A percentile compares a stretch with the other conserved stretches of the same genome.
Conservation (phyloP, 2,888 invertebrate genomes). For the Scaptodrosophila latifasciaeformis region DNA sequence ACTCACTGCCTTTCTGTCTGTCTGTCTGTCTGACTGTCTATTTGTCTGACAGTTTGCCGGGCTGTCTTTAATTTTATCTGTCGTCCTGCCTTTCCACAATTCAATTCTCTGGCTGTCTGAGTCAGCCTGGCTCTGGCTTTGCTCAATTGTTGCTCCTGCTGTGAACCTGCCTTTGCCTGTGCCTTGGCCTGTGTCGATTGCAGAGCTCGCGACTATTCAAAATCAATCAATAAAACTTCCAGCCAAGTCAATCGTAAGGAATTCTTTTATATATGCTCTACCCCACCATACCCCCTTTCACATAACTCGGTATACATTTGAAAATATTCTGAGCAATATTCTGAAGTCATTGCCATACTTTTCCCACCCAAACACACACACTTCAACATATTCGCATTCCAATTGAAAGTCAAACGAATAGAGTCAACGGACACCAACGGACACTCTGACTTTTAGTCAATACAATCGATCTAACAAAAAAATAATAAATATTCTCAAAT, state of each 20-base stretch:
- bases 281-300: not conserved
- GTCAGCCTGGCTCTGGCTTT: too few species aligned
- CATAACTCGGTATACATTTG: slow-evolving; percentile 25
- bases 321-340: slow-evolving; percentile 59
- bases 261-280: slow-evolving; percentile 25
- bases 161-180: too few species aligned
- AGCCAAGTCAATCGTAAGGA: slow-evolving; percentile 62
- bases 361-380: slow-evolving; percentile 63
- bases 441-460: slow-evolving; percentile 8
- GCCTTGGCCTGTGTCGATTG: too few species aligned
- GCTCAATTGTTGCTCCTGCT: too few species aligned
- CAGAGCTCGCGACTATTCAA: slow-evolving; percentile 49
- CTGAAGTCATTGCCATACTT: too few species aligned
- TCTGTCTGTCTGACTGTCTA: slow-evolving; percentile 43
- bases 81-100: slow-evolving; percentile 36
- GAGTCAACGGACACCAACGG: slow-evolving; percentile 2
- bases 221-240: slow-evolving; percentile 66
- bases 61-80: slow-evolving; percentile 9
- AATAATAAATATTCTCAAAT: too few species aligned
- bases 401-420: slow-evolving; percentile 45
- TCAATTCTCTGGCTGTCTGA: slow-evolving; percentile 22
- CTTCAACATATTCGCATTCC: slow-evolving; percentile 61
- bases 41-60: too few species aligned
- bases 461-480: slow-evolving; percentile 44
- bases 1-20: too few species aligned